Evolutionary conservation across 2,113 vertebrate species (phyloP).

Genomic region (Ameiurus melas): DNA sequence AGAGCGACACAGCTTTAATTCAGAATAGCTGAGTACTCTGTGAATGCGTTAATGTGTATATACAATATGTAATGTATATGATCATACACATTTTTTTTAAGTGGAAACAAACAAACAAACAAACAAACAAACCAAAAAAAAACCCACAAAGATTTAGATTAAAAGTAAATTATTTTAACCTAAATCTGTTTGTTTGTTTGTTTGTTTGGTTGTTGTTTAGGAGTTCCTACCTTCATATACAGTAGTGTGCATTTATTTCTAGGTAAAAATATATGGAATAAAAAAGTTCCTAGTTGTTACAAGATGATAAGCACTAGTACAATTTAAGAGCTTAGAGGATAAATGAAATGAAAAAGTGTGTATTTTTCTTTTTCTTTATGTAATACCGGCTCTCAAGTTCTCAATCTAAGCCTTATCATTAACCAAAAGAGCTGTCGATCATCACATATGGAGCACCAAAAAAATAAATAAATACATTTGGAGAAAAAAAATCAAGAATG

Average conservation of each 20-base stretch:
- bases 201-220: not conserved
- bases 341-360: not conserved
- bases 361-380: no score
- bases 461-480: constrained; percentile 29
- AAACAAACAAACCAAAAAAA: no score
- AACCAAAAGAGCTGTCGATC: not conserved
- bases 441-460: not conserved
- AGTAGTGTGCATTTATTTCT: not conserved
- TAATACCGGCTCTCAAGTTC: not conserved
- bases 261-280: not conserved
- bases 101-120: no score
- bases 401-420: not conserved
- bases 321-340: not conserved
- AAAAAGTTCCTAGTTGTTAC: not conserved
- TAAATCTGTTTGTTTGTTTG: no score
- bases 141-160: not conserved
- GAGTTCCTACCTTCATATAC: no score
- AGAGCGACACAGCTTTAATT: not conserved
- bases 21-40: not conserved
- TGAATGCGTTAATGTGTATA: not conserved
- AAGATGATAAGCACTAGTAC: not conserved
- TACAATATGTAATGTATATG: not conserved
- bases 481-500: constrained; percentile 42
- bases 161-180: not conserved
- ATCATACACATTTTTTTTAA: not conserved